Conservation (phyloP, 2,888 invertebrate species). For the Anodontia alba region DNA sequence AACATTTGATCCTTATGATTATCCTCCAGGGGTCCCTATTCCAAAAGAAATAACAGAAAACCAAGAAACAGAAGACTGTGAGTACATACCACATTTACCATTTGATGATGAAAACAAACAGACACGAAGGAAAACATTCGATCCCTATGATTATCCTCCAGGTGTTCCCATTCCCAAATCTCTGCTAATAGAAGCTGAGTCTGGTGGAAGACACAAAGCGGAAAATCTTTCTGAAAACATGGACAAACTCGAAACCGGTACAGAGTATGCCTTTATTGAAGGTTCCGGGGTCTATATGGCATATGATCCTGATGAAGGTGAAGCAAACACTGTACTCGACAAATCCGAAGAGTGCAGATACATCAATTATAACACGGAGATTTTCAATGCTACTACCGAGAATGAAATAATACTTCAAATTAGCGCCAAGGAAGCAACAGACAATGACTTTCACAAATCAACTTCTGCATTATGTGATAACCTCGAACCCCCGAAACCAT, state of each 20-base stretch:
- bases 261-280: not conserved
- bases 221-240: not conserved
- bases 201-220: not conserved
- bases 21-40: slow-evolving; percentile 14
- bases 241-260: not conserved
- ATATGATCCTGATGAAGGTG: not conserved
- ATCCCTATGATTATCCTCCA: slow-evolving; percentile 23
- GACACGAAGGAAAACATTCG: slow-evolving; percentile 1
- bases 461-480: not conserved
- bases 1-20: slow-evolving; percentile 20
- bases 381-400: too few species aligned
- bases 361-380: too few species aligned
- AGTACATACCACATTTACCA: not conserved
- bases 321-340: not conserved
- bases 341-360: too few species aligned
- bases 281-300: slow-evolving; percentile 3
- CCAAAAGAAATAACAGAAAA: not conserved
- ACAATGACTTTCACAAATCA: too few species aligned
- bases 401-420: too few species aligned
- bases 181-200: not conserved
- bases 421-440: too few species aligned
- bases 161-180: slow-evolving; percentile 2
- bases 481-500: not conserved
- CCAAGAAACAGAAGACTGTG: not conserved
- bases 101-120: not conserved